phyloP scores from a whole-genome alignment of 2,113 vertebrate species.

The Antidorcas marsupialis region DNA sequence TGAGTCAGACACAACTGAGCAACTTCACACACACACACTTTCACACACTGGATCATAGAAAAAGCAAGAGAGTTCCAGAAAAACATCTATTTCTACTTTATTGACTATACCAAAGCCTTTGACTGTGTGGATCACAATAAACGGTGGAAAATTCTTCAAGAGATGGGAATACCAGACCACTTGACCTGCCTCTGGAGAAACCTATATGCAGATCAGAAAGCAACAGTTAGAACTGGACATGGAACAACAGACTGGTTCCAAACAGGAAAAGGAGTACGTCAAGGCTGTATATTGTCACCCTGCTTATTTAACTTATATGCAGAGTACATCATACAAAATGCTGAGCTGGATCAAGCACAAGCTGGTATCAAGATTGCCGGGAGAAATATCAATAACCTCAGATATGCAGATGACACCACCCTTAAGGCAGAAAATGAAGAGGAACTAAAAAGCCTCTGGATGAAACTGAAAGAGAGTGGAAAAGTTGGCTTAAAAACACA shows the following conservation, averaged over 20 bases:
- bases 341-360: not conserved
- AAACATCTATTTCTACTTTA: not conserved
- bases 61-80: not conserved
- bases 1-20: too few species aligned
- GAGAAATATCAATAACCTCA: not conserved
- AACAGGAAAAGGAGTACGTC: not conserved
- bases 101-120: not conserved
- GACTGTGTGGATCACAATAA: not conserved
- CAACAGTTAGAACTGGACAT: not conserved
- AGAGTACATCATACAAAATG: not conserved
- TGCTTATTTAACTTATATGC: not conserved
- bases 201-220: not conserved
- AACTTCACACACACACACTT: too few species aligned
- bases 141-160: not conserved
- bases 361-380: not conserved
- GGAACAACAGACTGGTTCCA: not conserved
- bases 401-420: not conserved
- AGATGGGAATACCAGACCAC: not conserved
- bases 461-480: not conserved
- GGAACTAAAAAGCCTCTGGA: not conserved
- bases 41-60: not conserved
- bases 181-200: not conserved
- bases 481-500: not conserved
- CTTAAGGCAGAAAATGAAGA: not conserved
- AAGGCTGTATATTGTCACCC: not conserved